A percentile compares a stretch with the other conserved stretches of the same genome.
Conservation (phyloP, 2,113 vertebrate species). For the Engraulis encrasicolus region DNA sequence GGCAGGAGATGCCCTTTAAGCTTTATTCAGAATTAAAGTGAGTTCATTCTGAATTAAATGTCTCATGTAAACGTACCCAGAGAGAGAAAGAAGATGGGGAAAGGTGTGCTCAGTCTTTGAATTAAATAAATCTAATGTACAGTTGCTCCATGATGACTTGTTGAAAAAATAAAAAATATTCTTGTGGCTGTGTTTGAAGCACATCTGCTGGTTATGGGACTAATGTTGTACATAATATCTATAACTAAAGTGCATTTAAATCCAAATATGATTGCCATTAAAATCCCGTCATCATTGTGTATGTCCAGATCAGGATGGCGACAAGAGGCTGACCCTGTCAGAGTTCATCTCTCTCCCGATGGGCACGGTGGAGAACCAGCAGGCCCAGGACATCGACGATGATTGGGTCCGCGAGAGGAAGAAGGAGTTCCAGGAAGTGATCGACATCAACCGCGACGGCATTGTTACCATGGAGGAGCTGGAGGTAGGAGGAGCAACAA, state of each 20-base stretch:
- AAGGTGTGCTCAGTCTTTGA: too few relatives aligned
- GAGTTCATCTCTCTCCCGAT: constrained; percentile 94
- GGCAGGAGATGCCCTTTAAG: too few relatives aligned
- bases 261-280: background rate
- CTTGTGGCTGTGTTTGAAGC: background rate
- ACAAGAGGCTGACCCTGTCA: constrained; percentile 87
- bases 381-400: constrained; percentile 92
- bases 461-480: constrained; percentile 94
- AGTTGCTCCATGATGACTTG: background rate
- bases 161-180: too few relatives aligned
- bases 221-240: too few relatives aligned
- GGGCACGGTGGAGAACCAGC: constrained; percentile 94
- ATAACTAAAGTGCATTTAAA: too few relatives aligned
- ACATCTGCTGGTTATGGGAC: background rate
- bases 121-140: too few relatives aligned
- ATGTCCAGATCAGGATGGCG: constrained; percentile 85
- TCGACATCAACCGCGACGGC: constrained; percentile 83
- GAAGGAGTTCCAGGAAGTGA: constrained; percentile 93
- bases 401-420: constrained; percentile 92
- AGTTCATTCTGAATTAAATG: too few relatives aligned
- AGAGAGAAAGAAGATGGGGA: too few relatives aligned
- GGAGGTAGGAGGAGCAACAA: too few relatives aligned
- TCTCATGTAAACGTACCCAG: too few relatives aligned
- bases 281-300: background rate
- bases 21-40: too few relatives aligned